Conservation (phyloP, 2,797 vertebrate genomes). For the Etheostoma nigrum region DNA sequence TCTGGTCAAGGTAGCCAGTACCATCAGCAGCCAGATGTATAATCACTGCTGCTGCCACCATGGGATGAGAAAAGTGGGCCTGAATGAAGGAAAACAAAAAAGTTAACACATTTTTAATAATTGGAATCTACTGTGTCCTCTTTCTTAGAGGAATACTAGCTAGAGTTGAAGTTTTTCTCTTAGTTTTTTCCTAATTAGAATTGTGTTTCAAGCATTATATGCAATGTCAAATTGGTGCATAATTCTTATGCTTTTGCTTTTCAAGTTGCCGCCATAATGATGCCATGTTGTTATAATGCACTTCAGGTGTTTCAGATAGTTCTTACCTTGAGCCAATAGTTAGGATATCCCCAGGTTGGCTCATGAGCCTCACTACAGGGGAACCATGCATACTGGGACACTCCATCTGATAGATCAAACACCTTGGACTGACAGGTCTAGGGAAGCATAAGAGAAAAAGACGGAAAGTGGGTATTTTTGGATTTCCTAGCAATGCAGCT, state of each 20-base stretch:
- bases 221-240: not conserved
- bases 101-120: not conserved
- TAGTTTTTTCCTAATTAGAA: not conserved
- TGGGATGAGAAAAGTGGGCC: constrained; percentile 94
- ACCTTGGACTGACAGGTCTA: constrained; percentile 95
- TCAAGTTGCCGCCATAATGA: not conserved
- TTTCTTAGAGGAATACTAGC: not conserved
- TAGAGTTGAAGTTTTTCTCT: not conserved
- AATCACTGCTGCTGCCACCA: constrained; percentile 95
- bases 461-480: not conserved
- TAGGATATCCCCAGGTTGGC: constrained; percentile 78
- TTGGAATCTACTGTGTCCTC: not conserved
- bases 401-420: constrained; percentile 91
- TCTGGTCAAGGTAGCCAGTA: constrained; percentile 92
- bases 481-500: too few species aligned
- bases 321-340: constrained; percentile 94
- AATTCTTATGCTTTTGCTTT: not conserved
- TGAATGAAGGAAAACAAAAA: constrained; percentile 57
- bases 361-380: constrained; percentile 87
- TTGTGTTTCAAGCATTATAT: not conserved
- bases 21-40: constrained; percentile 96
- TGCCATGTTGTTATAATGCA: too few species aligned
- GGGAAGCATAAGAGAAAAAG: constrained; percentile 19
- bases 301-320: not conserved
- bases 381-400: constrained; percentile 97